Evolutionary conservation across 2,113 vertebrate species (phyloP).

Genomic region (Recurvirostra avosetta): DNA sequence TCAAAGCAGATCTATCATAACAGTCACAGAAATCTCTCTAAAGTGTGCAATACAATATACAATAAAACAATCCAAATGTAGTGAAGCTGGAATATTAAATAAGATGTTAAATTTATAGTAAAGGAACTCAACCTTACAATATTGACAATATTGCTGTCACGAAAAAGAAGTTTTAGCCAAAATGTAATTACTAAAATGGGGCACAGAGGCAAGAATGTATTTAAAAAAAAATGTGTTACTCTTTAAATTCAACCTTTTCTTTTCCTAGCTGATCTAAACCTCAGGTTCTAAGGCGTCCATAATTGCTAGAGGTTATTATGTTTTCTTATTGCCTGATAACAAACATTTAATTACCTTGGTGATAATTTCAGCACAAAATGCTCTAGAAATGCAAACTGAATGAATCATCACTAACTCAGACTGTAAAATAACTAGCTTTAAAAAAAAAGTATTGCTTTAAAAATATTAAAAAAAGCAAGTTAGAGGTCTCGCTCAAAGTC

Average conservation of each 20-base stretch:
- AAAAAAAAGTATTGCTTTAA: background rate
- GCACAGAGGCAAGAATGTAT: background rate
- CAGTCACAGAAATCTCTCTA: background rate
- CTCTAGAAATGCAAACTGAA: background rate
- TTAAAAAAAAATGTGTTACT: background rate
- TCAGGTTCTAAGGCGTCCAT: background rate
- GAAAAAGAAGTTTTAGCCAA: background rate
- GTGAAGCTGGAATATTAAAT: background rate
- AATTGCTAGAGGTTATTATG: background rate
- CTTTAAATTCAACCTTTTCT: background rate
- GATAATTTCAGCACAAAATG: background rate
- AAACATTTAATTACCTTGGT: slow-evolving; percentile 2
- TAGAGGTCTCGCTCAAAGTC: background rate
- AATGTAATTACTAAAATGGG: background rate
- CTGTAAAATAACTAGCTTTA: background rate
- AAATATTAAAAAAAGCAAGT: background rate
- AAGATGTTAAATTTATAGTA: background rate
- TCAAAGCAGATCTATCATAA: background rate
- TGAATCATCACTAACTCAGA: background rate
- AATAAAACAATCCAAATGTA: background rate
- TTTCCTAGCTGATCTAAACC: background rate
- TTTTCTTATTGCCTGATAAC: background rate
- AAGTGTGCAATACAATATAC: background rate
- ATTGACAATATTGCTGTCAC: background rate
- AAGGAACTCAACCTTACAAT: background rate